Evolutionary conservation across 2,113 vertebrate species (phyloP).

Genomic region (Saimiri boliviensis): DNA sequence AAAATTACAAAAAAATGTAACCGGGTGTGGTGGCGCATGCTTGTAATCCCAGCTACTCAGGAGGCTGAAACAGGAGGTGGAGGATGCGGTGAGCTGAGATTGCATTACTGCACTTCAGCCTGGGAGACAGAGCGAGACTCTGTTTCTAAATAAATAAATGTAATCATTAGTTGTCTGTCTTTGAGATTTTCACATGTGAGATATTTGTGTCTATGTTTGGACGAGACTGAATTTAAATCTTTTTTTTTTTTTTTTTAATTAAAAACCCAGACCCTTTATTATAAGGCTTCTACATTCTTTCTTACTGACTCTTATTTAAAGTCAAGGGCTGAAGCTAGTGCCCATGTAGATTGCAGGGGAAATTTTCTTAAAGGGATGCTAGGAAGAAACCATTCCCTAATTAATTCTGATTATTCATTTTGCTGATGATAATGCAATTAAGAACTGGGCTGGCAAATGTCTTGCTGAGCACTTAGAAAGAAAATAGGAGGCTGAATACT

Average conservation of each 20-base stretch:
- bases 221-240: not conserved
- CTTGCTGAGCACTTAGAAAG: not conserved
- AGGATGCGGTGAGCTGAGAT: too few species aligned
- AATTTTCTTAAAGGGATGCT: not conserved
- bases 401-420: not conserved
- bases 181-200: not conserved
- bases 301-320: not conserved
- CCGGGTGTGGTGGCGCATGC: too few species aligned
- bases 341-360: not conserved
- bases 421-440: not conserved
- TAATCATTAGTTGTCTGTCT: not conserved
- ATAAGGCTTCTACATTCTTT: not conserved
- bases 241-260: not conserved
- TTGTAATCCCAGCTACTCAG: too few species aligned
- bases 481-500: not conserved
- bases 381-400: not conserved
- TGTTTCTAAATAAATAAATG: not conserved
- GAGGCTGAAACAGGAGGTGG: too few species aligned
- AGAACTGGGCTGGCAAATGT: not conserved
- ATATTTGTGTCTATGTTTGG: not conserved
- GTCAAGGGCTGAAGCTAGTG: not conserved
- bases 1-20: too few species aligned
- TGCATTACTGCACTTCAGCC: too few species aligned
- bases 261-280: not conserved
- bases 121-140: too few species aligned